These are phyloP conservation scores for Cephus nigrinus DNA, from an alignment of 2,888 invertebrate genomes.

Conservation along the genomic window DNA sequence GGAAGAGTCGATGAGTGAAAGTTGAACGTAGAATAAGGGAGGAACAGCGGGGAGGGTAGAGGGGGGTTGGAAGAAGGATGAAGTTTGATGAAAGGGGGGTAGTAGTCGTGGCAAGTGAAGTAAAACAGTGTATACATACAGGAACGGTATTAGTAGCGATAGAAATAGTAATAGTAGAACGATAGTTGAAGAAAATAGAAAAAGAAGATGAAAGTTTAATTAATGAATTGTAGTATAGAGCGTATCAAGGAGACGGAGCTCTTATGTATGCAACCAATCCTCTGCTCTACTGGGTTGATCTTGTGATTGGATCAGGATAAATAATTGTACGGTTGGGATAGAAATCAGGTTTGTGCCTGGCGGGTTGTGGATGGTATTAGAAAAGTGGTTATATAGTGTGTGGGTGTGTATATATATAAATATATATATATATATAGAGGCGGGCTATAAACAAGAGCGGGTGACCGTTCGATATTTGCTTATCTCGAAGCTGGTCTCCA, in stretches of 20 bases:
- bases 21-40: no score
- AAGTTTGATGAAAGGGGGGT: no score
- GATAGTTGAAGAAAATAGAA: slow-evolving; percentile 7
- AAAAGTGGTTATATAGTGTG: neutral
- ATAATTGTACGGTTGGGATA: slow-evolving; percentile 9
- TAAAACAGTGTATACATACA: slow-evolving; percentile 2
- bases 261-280: slow-evolving; percentile 20
- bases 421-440: slow-evolving; percentile 9
- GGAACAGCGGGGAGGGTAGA: no score
- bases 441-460: slow-evolving; percentile 18
- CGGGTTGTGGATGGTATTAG: no score
- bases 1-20: no score
- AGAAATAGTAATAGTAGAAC: slow-evolving; percentile 12
- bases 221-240: no score
- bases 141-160: neutral
- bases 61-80: no score
- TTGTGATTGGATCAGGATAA: neutral
- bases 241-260: neutral
- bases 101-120: neutral
- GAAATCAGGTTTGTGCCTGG: slow-evolving; percentile 5
- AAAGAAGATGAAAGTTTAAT: no score
- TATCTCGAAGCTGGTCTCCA: slow-evolving; percentile 16
- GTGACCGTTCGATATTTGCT: slow-evolving; percentile 11
- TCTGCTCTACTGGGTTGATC: slow-evolving; percentile 16
- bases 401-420: no score